Conservation (phyloP, 2,888 invertebrate species). For the Lasioglossum lativentre region DNA sequence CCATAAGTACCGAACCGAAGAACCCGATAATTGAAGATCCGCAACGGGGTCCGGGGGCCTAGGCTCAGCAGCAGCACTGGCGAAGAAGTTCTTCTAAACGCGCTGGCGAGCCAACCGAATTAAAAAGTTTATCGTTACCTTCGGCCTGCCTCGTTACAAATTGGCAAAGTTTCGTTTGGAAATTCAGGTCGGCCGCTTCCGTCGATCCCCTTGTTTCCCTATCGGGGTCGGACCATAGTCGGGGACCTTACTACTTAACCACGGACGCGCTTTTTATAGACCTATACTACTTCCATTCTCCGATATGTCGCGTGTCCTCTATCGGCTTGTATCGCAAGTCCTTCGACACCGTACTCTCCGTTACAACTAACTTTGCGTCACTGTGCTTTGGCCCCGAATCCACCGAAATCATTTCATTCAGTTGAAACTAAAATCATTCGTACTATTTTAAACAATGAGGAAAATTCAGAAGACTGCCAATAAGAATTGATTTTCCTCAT, state of each 20-base stretch:
- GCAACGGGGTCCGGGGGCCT: neutral
- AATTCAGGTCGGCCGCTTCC: slow-evolving; percentile 54
- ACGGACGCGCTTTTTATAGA: slow-evolving; percentile 23
- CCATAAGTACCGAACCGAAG: neutral
- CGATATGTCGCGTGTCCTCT: slow-evolving; percentile 4
- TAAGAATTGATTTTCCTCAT: too few relatives aligned
- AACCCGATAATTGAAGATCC: slow-evolving; percentile 24
- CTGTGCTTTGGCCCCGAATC: neutral
- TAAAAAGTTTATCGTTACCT: slow-evolving; percentile 45
- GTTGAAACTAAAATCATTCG: neutral
- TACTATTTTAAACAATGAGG: neutral
- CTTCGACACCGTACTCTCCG: neutral
- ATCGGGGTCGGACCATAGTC: slow-evolving; percentile 36
- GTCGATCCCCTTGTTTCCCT: slow-evolving; percentile 39
- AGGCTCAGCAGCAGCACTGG: neutral
- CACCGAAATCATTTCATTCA: neutral
- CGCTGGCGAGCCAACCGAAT: slow-evolving; percentile 29
- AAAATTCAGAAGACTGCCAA: neutral
- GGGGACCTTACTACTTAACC: slow-evolving; percentile 37
- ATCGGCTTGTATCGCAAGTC: slow-evolving; percentile 3
- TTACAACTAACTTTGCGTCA: neutral
- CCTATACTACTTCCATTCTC: slow-evolving; percentile 39
- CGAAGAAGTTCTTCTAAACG: neutral
- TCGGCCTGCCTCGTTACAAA: slow-evolving; percentile 32
- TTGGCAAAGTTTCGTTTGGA: slow-evolving; percentile 55